These are phyloP conservation scores for Stomatorhinus walkeri DNA, from an alignment of 2,797 vertebrate species.

Conservation along the genomic window DNA sequence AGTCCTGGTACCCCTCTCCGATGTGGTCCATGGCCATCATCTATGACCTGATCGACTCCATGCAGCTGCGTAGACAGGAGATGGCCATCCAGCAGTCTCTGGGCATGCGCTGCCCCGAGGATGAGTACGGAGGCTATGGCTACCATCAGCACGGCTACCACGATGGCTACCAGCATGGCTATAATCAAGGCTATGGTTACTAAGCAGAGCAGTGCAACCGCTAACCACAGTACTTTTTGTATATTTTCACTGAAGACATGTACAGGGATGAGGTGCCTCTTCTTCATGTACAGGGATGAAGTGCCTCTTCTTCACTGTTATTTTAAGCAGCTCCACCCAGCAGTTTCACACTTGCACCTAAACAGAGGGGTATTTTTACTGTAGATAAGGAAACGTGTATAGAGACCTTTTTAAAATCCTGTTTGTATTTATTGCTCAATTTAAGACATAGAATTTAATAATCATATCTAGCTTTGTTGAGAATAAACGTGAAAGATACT, in stretches of 20 bases:
- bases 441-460: slow-evolving; percentile 31
- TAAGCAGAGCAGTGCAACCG: slow-evolving; percentile 49
- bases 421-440: slow-evolving; percentile 65
- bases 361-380: slow-evolving; percentile 39
- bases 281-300: slow-evolving; percentile 23
- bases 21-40: slow-evolving; percentile 99
- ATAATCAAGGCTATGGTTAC: slow-evolving; percentile 89
- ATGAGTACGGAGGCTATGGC: slow-evolving; percentile 90
- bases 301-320: slow-evolving; percentile 22
- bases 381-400: slow-evolving; percentile 51
- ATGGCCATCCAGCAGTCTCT: slow-evolving; percentile 98
- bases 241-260: slow-evolving; percentile 10
- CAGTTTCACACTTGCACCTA: slow-evolving; percentile 25
- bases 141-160: slow-evolving; percentile 93
- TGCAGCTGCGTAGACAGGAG: slow-evolving; percentile 96
- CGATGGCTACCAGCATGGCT: slow-evolving; percentile 87
- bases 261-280: slow-evolving; percentile 23
- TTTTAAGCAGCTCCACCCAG: slow-evolving; percentile 28
- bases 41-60: slow-evolving; percentile 95
- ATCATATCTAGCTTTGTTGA: slow-evolving; percentile 30
- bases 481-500: slow-evolving; percentile 27
- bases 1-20: slow-evolving; percentile 97
- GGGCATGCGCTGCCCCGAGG: slow-evolving; percentile 94
- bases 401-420: slow-evolving; percentile 30
- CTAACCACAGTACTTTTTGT: slow-evolving; percentile 19